Conservation (phyloP, 2,797 vertebrate genomes). For the Macropodus opercularis region DNA sequence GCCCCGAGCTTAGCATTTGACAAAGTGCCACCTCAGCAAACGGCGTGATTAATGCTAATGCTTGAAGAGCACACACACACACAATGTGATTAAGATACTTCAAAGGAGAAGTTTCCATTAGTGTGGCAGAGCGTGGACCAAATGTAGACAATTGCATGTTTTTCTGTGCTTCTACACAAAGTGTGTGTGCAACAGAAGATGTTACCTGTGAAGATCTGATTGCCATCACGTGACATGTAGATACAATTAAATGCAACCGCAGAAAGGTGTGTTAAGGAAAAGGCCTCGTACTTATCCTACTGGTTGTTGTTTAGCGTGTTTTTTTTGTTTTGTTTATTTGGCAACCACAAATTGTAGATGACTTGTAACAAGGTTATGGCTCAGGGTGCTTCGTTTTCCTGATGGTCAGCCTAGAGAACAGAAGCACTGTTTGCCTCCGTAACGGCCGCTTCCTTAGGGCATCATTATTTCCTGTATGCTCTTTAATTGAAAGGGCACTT, state of each 20-base stretch:
- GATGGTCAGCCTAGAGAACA: too few species aligned
- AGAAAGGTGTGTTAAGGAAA: too few species aligned
- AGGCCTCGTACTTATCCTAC: too few species aligned
- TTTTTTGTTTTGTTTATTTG: too few species aligned
- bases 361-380: too few species aligned
- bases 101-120: slow-evolving; percentile 46
- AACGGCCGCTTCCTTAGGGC: not conserved
- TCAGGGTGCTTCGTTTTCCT: not conserved
- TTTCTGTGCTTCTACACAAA: not conserved
- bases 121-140: slow-evolving; percentile 6
- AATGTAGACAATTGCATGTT: not conserved
- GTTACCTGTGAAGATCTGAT: not conserved
- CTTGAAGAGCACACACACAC: slow-evolving; percentile 12
- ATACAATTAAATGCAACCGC: too few species aligned
- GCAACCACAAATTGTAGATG: too few species aligned
- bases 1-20: slow-evolving; percentile 49
- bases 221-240: not conserved
- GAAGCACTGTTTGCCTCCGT: not conserved
- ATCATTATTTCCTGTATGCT: not conserved
- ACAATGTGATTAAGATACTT: slow-evolving; percentile 45
- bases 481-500: slow-evolving; percentile 5
- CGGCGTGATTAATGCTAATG: slow-evolving; percentile 55
- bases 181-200: not conserved
- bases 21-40: slow-evolving; percentile 59
- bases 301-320: too few species aligned